Base-by-base conservation (phyloP, 2,113 vertebrate genomes). In the Xiphophorus hellerii region DNA sequence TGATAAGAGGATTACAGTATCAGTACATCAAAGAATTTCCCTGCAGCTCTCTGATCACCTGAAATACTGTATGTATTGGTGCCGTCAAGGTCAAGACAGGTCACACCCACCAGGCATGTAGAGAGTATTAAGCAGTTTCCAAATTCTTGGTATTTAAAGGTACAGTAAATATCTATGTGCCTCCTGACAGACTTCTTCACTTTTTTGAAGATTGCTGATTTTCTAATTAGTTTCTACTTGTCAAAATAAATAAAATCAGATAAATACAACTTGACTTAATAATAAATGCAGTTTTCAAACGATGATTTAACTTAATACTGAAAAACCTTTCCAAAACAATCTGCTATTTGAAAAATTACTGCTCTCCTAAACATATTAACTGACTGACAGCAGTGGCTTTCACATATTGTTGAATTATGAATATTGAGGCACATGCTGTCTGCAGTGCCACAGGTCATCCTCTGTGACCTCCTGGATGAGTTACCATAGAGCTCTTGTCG, bases 1-100 rank as follows among this genome's bases (percentile, higher is more conserved):
- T 20, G 29, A 68, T 76, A 90, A 91, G 84, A 85, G 63, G 88
- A 79, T 90, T 92, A 88, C 20, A 71, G 76, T 35, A 77, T 84
- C 60, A 77, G 58, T 39, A 39, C 65, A 42, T 66, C 35, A 66
- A 42, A 66, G 65, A 15, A 15, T 27, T 15, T 39, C 25, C 27
- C 48, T 22, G 30, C 20, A 84, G 51, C 37, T 33, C 61, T 66
- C 44, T 42, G 69, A 83, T 83, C 39, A 69, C 39, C 65, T 63
- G 29, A 28, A 60, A 17, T 25, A 68, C 31, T 78, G 25, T 66
- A 58, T 20, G 58, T 22, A 71, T n/a, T 78, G 61, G 78, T 22
- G 37, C 13, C 27, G 28, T 54, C 1, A 28, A 51, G 44, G 58
- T 72, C 20, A 61, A 62, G 28, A 62, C 3, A 39, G 31, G 5